A percentile compares a stretch with the other conserved stretches of the same genome.
Evolutionary conservation across 2,113 vertebrate species (phyloP).

Genomic region (Tringa solitaria): DNA sequence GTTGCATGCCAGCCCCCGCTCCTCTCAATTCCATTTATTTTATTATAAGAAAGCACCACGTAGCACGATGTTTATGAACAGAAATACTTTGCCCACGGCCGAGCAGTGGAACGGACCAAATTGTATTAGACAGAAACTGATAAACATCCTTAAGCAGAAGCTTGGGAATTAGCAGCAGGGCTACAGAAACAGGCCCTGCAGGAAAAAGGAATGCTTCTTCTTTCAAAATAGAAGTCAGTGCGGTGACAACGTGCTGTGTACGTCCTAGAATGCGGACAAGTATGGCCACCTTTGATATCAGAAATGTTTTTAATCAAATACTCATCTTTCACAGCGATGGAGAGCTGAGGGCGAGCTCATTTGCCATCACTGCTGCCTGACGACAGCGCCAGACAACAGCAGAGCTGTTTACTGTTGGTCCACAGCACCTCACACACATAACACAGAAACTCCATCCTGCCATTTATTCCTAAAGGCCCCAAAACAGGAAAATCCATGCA

Average conservation of each 20-base stretch:
- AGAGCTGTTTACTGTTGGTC: background rate
- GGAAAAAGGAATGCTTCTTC: background rate
- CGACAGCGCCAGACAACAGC: background rate
- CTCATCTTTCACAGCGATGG: background rate
- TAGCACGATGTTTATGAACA: background rate
- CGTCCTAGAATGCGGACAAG: accelerated
- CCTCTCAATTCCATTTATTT: background rate
- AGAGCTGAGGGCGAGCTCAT: background rate
- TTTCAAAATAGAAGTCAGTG: background rate
- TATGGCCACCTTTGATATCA: background rate
- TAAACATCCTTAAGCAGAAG: background rate
- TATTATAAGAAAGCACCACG: background rate
- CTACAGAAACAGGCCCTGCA: background rate
- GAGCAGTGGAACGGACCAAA: background rate
- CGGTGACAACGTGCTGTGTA: accelerated
- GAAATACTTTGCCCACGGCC: background rate
- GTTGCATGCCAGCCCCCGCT: background rate
- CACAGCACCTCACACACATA: accelerated
- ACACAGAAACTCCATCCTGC: background rate
- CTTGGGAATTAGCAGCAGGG: background rate
- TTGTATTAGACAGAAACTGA: background rate
- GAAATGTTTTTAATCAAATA: background rate
- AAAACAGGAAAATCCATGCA: background rate
- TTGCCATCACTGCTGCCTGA: background rate
- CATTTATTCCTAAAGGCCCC: background rate